Evolutionary conservation across 2,888 invertebrate genomes (phyloP).

Genomic region (Homarus gammarus): DNA sequence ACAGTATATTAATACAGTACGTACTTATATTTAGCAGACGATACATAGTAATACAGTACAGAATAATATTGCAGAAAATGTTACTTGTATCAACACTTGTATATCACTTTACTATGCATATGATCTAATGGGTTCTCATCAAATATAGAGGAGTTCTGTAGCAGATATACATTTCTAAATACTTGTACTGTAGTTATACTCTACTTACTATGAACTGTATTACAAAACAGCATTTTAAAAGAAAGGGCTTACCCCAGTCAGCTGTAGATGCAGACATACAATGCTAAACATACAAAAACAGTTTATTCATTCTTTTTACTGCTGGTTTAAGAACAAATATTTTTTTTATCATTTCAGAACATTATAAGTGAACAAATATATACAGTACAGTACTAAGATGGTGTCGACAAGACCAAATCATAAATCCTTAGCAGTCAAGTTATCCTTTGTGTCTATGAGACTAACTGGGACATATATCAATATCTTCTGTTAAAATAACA

Average conservation of each 20-base stretch:
- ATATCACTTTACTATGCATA: background rate
- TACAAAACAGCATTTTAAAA: no score
- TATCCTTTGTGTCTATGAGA: background rate
- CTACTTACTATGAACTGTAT: background rate
- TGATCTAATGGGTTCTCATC: no score
- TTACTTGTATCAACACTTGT: background rate
- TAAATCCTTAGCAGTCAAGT: background rate
- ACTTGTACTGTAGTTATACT: background rate
- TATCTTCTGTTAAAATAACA: constrained; percentile 7
- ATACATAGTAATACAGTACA: no score
- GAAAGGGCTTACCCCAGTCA: background rate
- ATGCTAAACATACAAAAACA: background rate
- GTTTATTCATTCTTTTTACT: background rate
- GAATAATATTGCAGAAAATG: no score
- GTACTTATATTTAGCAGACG: no score
- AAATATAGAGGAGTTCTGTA: background rate
- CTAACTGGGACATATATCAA: background rate
- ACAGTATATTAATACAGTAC: background rate
- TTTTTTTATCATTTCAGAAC: background rate
- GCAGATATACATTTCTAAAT: background rate
- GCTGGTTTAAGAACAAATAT: background rate
- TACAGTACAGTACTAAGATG: no score
- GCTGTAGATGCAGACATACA: background rate
- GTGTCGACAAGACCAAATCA: no score
- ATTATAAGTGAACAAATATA: no score